Percentiles rank a stretch among this genome's conserved stretches.
Conservation (phyloP, 2,888 invertebrate species). For the Drosophila testacea region DNA sequence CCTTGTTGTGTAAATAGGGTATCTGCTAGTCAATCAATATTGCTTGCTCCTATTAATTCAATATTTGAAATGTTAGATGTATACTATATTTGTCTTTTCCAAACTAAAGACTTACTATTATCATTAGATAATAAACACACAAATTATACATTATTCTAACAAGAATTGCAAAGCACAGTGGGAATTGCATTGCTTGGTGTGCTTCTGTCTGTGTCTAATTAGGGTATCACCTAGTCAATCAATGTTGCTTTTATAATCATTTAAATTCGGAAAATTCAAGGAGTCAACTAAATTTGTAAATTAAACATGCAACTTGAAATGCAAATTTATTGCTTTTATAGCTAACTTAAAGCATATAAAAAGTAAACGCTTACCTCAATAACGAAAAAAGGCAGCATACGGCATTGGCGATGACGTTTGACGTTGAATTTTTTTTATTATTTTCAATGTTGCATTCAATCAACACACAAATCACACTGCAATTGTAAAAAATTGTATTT, state of each 20-base stretch:
- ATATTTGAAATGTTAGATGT: constrained; percentile 16
- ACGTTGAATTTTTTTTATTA: constrained; percentile 16
- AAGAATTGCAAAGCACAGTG: neutral
- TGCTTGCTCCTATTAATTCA: neutral
- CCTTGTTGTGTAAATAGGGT: too few relatives aligned
- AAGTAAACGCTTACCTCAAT: constrained; percentile 51
- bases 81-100: too few relatives aligned
- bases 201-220: neutral
- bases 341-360: constrained; percentile 3
- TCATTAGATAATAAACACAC: neutral
- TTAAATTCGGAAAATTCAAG: constrained; percentile 22
- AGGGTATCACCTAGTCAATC: neutral
- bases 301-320: constrained; percentile 32
- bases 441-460: constrained; percentile 65
- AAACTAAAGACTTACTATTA: neutral
- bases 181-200: neutral
- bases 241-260: neutral
- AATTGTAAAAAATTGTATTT: constrained; percentile 68
- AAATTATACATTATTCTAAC: neutral
- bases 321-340: constrained; percentile 11
- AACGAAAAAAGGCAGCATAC: constrained; percentile 26
- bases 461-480: constrained; percentile 60
- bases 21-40: neutral
- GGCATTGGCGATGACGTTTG: constrained; percentile 41
- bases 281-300: constrained; percentile 6